These are phyloP conservation scores for Leucoraja erinaceus DNA, from an alignment of 2,113 vertebrate genomes.

Conservation along the genomic window DNA sequence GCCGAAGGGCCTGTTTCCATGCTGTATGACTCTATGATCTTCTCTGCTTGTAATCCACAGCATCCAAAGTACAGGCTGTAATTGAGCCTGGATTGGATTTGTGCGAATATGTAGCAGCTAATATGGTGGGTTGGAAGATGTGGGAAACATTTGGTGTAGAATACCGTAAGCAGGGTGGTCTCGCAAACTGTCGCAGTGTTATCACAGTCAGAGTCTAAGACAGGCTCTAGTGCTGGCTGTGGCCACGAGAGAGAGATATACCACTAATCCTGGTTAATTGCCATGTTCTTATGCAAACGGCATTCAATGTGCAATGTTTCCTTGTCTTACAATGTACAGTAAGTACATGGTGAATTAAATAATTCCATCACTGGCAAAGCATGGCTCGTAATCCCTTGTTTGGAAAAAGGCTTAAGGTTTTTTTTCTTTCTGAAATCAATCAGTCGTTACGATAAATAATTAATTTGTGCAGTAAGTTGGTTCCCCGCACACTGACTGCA, in stretches of 20 bases:
- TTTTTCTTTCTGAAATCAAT: background rate
- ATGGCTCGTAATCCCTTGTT: background rate
- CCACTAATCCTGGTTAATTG: slow-evolving; percentile 1
- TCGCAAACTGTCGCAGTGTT: background rate
- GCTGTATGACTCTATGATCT: no score
- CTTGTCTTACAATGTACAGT: background rate
- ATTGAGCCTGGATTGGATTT: background rate
- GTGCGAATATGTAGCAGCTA: background rate
- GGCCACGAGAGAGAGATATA: slow-evolving; percentile 1
- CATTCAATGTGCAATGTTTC: background rate
- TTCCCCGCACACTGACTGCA: background rate
- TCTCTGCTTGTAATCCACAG: background rate
- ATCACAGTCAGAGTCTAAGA: background rate
- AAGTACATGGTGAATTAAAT: background rate
- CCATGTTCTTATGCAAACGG: background rate
- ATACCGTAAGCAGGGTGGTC: background rate
- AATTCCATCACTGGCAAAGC: no score
- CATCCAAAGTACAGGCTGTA: background rate
- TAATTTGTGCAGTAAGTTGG: background rate
- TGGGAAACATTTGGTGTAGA: background rate
- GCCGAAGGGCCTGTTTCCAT: no score
- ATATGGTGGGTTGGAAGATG: background rate
- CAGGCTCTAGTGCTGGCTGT: background rate
- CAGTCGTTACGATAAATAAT: background rate
- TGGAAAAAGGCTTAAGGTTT: background rate